phyloP scores from a whole-genome alignment of 1,140 invertebrate species.

The Coboldia fuscipes region DNA sequence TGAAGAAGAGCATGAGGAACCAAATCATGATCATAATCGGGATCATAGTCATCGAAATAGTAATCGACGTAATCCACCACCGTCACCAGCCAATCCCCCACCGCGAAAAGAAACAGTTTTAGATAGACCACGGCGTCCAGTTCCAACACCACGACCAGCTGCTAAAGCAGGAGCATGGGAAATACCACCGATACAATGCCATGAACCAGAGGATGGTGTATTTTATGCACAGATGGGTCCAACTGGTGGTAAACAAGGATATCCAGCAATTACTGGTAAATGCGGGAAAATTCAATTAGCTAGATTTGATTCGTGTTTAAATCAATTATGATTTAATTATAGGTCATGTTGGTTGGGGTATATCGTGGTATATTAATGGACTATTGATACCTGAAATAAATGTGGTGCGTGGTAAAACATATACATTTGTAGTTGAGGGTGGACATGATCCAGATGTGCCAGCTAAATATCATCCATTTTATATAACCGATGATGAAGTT shows the following conservation, averaged over 20 bases:
- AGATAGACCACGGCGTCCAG: conserved; percentile 15
- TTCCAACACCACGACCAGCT: conserved; percentile 37
- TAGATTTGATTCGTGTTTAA: neutral
- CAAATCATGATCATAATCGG: conserved; percentile 6
- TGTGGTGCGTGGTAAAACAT: conserved; percentile 70
- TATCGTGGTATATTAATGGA: conserved; percentile 84
- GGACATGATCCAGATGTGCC: conserved; percentile 54
- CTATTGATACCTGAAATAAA: conserved; percentile 82
- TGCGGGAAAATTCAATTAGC: neutral
- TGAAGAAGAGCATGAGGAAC: neutral
- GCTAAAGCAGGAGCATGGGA: conserved; percentile 43
- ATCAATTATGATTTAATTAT: conserved; percentile 4
- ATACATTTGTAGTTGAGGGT: conserved; percentile 79
- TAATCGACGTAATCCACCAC: conserved; percentile 9
- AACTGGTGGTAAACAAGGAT: conserved; percentile 68
- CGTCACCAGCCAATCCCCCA: conserved; percentile 6
- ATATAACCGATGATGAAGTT: conserved; percentile 81
- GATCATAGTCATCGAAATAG: conserved; percentile 9
- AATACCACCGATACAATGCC: conserved; percentile 67
- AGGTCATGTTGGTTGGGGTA: conserved; percentile 84
- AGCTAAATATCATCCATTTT: conserved; percentile 82
- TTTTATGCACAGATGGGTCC: conserved; percentile 83
- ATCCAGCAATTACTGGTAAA: conserved; percentile 63
- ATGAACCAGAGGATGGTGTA: conserved; percentile 74
- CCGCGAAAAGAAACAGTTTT: neutral